Evolutionary conservation across 2,113 vertebrate genomes (phyloP).

Genomic region (Engystomops pustulosus): DNA sequence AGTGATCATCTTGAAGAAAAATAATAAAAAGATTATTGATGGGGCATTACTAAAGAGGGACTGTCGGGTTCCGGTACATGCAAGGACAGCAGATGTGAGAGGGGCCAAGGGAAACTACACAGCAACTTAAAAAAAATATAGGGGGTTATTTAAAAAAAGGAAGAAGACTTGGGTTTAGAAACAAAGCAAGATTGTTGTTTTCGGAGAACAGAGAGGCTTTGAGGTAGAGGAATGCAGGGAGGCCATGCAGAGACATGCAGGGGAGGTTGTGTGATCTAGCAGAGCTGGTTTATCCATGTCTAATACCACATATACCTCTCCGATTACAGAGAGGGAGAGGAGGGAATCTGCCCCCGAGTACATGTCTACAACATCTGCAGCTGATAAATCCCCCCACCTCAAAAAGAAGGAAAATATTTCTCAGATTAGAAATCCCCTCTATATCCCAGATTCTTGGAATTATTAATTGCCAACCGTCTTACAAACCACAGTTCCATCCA

Average conservation of each 20-base stretch:
- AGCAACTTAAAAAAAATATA: slow-evolving; percentile 25
- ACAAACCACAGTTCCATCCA: neutral
- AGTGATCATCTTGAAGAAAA: neutral
- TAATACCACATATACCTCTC: slow-evolving; percentile 57
- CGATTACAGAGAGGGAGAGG: slow-evolving; percentile 39
- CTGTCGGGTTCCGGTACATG: too few relatives aligned
- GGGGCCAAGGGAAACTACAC: slow-evolving; percentile 3
- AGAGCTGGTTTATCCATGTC: slow-evolving; percentile 58
- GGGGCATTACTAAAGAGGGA: neutral
- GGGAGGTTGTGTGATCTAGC: slow-evolving; percentile 48
- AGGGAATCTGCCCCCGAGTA: slow-evolving; percentile 1
- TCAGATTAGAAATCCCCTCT: slow-evolving; percentile 16
- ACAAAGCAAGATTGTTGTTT: slow-evolving; percentile 58
- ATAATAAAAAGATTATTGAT: neutral
- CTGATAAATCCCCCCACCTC: neutral
- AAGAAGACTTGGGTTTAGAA: slow-evolving; percentile 22
- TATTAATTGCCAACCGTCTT: slow-evolving; percentile 33
- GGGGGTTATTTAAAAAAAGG: slow-evolving; percentile 26
- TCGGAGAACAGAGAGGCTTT: slow-evolving; percentile 53
- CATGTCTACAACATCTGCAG: neutral
- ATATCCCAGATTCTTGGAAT: slow-evolving; percentile 27
- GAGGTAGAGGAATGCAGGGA: slow-evolving; percentile 51
- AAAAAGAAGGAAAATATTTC: slow-evolving; percentile 48
- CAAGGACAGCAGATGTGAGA: neutral
- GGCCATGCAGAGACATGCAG: slow-evolving; percentile 54